These are phyloP conservation scores for Papilio dardanus DNA, from an alignment of 1,140 invertebrate species.

Conservation along the genomic window DNA sequence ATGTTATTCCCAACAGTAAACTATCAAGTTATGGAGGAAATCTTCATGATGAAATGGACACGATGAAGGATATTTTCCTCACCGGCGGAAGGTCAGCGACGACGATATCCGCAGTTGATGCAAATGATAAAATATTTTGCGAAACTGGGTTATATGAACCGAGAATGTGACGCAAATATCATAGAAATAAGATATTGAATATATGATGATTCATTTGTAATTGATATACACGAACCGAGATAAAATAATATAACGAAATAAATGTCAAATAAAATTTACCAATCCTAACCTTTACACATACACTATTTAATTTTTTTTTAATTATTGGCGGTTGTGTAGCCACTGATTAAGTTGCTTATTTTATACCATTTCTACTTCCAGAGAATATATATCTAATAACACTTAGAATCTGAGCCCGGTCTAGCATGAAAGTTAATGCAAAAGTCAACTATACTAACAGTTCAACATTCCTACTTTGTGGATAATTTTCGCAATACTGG, in stretches of 20 bases:
- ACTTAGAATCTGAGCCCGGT: background rate
- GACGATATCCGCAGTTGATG: constrained; percentile 9
- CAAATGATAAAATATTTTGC: background rate
- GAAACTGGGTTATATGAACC: constrained; percentile 12
- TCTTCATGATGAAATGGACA: constrained; percentile 16
- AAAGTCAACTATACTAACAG: constrained; percentile 11
- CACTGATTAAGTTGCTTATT: background rate
- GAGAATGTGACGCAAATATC: constrained; percentile 17
- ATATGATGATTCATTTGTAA: no score
- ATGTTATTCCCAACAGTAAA: background rate
- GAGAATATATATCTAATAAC: background rate
- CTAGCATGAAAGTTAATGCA: background rate
- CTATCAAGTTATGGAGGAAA: background rate
- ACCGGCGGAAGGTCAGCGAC: background rate
- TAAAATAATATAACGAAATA: no score
- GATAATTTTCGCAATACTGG: background rate
- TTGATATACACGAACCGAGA: no score
- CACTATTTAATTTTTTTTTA: background rate
- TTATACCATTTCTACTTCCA: background rate
- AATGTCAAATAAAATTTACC: no score
- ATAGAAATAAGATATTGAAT: background rate
- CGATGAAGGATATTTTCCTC: constrained; percentile 7
- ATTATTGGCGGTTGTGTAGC: background rate
- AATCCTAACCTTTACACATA: no score
- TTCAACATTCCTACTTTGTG: background rate